Conservation (phyloP, 35 echinoderm and acorn worm genomes). For the Nesometra sesokonis region DNA sequence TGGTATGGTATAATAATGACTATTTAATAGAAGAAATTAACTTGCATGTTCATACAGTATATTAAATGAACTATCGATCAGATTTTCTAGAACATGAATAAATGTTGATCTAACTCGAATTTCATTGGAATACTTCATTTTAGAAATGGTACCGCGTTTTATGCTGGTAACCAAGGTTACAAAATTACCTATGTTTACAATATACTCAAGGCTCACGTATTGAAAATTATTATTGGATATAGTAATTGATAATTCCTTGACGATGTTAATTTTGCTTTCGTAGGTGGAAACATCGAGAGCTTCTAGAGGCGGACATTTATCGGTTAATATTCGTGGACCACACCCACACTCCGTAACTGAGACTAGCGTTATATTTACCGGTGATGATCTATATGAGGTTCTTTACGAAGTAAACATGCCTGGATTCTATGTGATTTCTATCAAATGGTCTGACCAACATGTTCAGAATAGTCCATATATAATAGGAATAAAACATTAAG, state of each 20-base stretch:
- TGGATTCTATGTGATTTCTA: conserved; percentile 80
- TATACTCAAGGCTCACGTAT: not conserved
- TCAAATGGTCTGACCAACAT: conserved; percentile 79
- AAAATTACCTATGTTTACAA: not conserved
- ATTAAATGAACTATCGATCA: no score
- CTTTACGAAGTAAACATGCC: conserved; percentile 74
- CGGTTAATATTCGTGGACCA: conserved; percentile 67
- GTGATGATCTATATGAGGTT: conserved; percentile 81
- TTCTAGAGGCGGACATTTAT: conserved; percentile 55
- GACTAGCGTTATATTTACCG: conserved; percentile 71
- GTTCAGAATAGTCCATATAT: conserved; percentile 82
- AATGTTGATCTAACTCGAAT: no score
- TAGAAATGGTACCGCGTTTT: no score
- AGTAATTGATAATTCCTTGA: no score
- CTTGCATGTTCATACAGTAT: no score
- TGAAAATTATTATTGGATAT: not conserved
- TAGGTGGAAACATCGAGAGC: conserved; percentile 64
- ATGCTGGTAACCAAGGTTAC: not conserved
- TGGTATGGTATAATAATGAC: no score
- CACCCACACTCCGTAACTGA: conserved; percentile 66
- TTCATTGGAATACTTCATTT: no score
- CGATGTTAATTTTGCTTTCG: not conserved
- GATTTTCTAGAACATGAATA: no score
- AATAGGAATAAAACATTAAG: not conserved
- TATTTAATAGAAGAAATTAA: no score